phyloP scores from a whole-genome alignment of 2,113 vertebrate species.

The Ameiurus melas region DNA sequence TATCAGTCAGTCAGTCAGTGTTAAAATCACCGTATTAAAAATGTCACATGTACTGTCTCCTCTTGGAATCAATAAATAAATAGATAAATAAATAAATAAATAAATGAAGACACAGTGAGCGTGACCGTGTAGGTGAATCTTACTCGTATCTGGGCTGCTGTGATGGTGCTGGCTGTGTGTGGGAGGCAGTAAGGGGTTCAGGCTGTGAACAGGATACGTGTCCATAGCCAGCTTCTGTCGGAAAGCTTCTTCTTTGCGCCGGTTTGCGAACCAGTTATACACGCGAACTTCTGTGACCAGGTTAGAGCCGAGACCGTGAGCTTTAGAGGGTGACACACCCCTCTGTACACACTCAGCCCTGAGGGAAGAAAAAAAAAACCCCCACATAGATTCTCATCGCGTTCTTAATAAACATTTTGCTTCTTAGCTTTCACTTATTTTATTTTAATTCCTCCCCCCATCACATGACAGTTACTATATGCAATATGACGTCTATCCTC shows the following conservation, averaged over 20 bases:
- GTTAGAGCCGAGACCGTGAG: constrained; percentile 96
- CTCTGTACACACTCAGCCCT: constrained; percentile 98
- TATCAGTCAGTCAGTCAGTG: neutral
- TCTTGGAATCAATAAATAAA: neutral
- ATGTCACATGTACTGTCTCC: neutral
- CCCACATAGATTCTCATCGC: neutral
- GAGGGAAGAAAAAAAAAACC: neutral
- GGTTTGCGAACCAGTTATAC: constrained; percentile 99
- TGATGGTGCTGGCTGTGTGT: constrained; percentile 81
- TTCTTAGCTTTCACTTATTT: neutral
- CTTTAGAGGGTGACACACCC: constrained; percentile 96
- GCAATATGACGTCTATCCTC: neutral
- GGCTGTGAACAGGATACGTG: constrained; percentile 79
- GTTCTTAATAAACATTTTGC: neutral
- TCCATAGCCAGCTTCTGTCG: constrained; percentile 98
- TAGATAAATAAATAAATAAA: neutral
- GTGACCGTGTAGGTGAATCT: constrained; percentile 63
- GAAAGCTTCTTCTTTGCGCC: constrained; percentile 97
- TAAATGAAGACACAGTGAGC: neutral
- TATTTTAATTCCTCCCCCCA: neutral
- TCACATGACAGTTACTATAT: neutral
- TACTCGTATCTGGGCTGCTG: constrained; percentile 89
- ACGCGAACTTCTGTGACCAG: constrained; percentile 97
- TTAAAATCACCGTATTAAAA: neutral
- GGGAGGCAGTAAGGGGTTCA: constrained; percentile 89